Base-by-base conservation (phyloP, 2,797 vertebrate genomes). In the Todus mexicanus region DNA sequence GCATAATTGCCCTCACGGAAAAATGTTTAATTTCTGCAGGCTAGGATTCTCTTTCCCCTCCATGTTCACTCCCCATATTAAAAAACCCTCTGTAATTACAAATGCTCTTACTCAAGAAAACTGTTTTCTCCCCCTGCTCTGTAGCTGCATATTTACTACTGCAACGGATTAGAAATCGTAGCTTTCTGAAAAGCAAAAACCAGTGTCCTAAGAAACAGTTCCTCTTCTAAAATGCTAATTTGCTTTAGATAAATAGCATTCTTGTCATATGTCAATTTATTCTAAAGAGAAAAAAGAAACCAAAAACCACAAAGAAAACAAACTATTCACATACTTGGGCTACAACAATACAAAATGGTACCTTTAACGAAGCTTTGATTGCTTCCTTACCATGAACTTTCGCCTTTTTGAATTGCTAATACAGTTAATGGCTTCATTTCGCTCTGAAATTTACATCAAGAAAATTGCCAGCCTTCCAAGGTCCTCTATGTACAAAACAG, bases 371-470 rank as follows among this genome's bases (percentile, higher is more conserved):
- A 95, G 84, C 84, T 45, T 18, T 35, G 17, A 92, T 91, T 96
- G 89, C 95, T 96, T 96, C 81, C 84, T 97, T 95, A 89, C 90
- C 66, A 54, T 89, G 94, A 97, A 95, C 95, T 97, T 95, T 77
- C 83, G 64, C 95, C 87, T 97, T 91, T 92, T 92, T 97, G 94
- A 96, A 97, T 97, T 97, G 94, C 93, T 97, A 97, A 97, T 96
- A 95, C 93, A 68, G 73, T 95, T 97, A 97, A 97, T 97, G 90
- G 94, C 69, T 82, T 96, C 90, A 57, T 93, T 97, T 93, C 92
- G 90, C 92, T 95, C 93, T 80, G 85, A 95, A 97, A 96, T 96
- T 95, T 94, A 82, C 97, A 97, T 95, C 77, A 50, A 93, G 96
- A 96, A 95, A 96, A 94, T 83, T 91, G 93, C 27, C 45, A 96